A percentile compares a stretch with the other conserved stretches of the same genome.
Evolutionary conservation across 2,797 vertebrate genomes (phyloP).

Genomic region (Erpetoichthys calabaricus): DNA sequence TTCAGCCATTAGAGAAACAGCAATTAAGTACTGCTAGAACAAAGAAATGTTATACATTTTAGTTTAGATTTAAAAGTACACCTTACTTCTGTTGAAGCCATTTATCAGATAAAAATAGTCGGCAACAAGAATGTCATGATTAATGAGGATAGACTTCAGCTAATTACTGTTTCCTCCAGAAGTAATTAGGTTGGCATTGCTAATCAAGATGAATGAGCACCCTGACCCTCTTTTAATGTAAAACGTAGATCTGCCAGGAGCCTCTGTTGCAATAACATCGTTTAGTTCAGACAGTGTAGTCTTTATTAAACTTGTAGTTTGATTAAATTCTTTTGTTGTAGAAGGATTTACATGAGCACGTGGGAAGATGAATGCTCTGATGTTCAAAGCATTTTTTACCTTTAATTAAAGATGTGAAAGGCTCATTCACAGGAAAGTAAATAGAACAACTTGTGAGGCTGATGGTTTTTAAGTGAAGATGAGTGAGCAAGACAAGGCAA

Average conservation of each 20-base stretch:
- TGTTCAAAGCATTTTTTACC: constrained; percentile 62
- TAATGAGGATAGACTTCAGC: constrained; percentile 95
- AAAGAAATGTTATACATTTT: constrained; percentile 25
- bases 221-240: constrained; percentile 65
- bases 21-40: too few species aligned
- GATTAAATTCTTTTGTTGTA: constrained; percentile 66
- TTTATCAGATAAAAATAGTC: constrained; percentile 98
- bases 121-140: constrained; percentile 87
- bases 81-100: constrained; percentile 74
- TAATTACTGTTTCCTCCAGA: constrained; percentile 97
- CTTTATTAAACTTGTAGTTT: constrained; percentile 59
- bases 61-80: constrained; percentile 83
- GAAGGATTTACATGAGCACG: constrained; percentile 41
- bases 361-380: constrained; percentile 51
- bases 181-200: constrained; percentile 90
- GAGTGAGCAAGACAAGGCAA: background rate
- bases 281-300: constrained; percentile 53
- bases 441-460: constrained; percentile 34
- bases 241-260: constrained; percentile 38
- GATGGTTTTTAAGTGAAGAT: constrained; percentile 52
- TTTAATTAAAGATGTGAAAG: constrained; percentile 62
- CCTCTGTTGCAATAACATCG: constrained; percentile 50
- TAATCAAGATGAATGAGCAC: constrained; percentile 84
- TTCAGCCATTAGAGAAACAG: too few species aligned
- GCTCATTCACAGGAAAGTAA: constrained; percentile 44